Percentiles rank a stretch among this genome's conserved stretches.
Conservation (phyloP, 1,140 invertebrate genomes). For the Platyura marginata region DNA sequence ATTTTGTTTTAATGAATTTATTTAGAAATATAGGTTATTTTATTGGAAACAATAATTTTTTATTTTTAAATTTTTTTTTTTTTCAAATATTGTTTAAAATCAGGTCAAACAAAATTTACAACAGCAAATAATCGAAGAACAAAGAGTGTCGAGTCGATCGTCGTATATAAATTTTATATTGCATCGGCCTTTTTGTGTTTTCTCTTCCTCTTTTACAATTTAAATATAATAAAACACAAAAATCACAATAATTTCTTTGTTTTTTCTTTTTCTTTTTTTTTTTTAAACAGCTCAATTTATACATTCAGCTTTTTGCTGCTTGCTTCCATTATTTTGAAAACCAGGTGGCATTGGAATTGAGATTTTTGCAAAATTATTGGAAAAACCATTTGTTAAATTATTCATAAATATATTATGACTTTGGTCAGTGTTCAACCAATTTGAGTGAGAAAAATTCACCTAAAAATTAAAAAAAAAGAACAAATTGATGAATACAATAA, state of each 20-base stretch:
- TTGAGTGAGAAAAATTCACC: constrained; percentile 1
- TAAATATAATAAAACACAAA: no score
- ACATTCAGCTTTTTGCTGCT: constrained; percentile 1
- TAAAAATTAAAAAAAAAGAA: not conserved
- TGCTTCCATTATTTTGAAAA: not conserved
- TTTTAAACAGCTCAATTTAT: not conserved
- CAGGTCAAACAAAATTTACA: no score
- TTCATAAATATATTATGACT: constrained; percentile 2
- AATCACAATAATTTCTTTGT: not conserved
- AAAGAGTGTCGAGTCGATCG: no score
- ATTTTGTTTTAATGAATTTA: no score
- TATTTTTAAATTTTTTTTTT: no score
- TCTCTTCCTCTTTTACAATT: no score
- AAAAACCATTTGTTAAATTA: constrained; percentile 3
- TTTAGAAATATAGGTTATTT: no score
- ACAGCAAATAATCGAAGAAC: no score
- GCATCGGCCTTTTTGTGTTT: no score
- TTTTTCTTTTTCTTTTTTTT: not conserved
- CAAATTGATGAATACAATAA: not conserved
- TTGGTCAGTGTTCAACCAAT: not conserved
- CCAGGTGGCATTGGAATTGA: constrained; percentile 1
- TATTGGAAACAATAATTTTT: no score
- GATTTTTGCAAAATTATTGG: constrained; percentile 2
- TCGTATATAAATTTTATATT: no score
- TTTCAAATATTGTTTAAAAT: no score